A percentile compares a stretch with the other conserved stretches of the same genome.
Evolutionary conservation across 2,888 invertebrate species (phyloP).

Genomic region (Hesperia comma): DNA sequence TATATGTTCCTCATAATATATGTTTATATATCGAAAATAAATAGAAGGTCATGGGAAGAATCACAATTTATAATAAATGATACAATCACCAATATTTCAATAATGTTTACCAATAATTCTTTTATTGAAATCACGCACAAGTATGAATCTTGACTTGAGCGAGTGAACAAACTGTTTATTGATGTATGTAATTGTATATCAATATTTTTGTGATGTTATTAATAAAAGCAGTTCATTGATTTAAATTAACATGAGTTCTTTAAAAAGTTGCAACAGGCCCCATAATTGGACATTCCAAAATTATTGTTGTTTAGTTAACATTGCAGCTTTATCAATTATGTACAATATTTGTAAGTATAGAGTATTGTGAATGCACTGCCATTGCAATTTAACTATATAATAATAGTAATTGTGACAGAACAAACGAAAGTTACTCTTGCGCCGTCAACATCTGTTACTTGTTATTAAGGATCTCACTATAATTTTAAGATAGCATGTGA

Average conservation of each 20-base stretch:
- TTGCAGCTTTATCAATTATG: constrained; percentile 25
- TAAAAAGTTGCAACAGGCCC: constrained; percentile 1
- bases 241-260: too few species aligned
- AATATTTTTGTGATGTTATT: not conserved
- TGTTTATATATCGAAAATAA: too few species aligned
- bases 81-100: not conserved
- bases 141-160: not conserved
- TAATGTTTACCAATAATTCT: not conserved
- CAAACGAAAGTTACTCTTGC: constrained; percentile 29
- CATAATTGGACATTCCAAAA: constrained; percentile 17
- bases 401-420: constrained; percentile 42
- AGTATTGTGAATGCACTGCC: constrained; percentile 58
- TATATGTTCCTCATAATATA: too few species aligned
- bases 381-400: constrained; percentile 53
- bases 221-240: too few species aligned
- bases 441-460: constrained; percentile 20
- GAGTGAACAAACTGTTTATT: not conserved
- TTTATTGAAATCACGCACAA: constrained; percentile 6
- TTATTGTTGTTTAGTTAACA: constrained; percentile 12
- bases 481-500: constrained; percentile 37
- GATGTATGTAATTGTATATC: not conserved
- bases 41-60: too few species aligned
- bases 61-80: not conserved
- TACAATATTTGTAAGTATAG: constrained; percentile 31
- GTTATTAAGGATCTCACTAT: constrained; percentile 46